Evolutionary conservation across 2,797 vertebrate genomes (phyloP).

Genomic region (Rhinoraja longicauda): DNA sequence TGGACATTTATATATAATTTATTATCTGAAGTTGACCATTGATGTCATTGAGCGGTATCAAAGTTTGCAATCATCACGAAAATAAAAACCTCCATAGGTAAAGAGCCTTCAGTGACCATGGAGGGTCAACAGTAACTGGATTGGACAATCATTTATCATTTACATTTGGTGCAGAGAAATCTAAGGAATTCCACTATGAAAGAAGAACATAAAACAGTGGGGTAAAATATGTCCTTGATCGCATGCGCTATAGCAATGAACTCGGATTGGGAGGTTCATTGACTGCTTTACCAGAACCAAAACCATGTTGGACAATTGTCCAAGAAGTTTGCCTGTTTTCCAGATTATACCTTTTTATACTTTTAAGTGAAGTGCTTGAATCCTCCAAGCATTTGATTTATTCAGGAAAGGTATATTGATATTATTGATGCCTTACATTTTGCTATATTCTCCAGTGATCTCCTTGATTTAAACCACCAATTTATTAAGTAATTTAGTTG

Average conservation of each 20-base stretch:
- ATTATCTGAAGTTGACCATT: background rate
- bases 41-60: background rate
- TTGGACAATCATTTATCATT: background rate
- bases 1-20: background rate
- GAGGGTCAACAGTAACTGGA: background rate
- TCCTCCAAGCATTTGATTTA: background rate
- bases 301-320: background rate
- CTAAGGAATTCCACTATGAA: too few species aligned
- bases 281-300: background rate
- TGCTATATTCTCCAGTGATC: constrained; percentile 40
- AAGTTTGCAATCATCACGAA: background rate
- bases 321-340: background rate
- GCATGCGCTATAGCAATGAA: too few species aligned
- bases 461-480: background rate
- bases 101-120: background rate
- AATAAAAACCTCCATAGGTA: background rate
- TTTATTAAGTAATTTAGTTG: background rate
- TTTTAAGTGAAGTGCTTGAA: background rate
- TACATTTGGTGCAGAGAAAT: background rate
- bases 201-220: too few species aligned
- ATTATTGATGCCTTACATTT: background rate
- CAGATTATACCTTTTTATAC: background rate
- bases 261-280: background rate
- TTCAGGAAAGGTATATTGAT: too few species aligned
- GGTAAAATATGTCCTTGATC: too few species aligned